Evolutionary conservation across 2,113 vertebrate species (phyloP).

Genomic region (Pollimyrus isidori): DNA sequence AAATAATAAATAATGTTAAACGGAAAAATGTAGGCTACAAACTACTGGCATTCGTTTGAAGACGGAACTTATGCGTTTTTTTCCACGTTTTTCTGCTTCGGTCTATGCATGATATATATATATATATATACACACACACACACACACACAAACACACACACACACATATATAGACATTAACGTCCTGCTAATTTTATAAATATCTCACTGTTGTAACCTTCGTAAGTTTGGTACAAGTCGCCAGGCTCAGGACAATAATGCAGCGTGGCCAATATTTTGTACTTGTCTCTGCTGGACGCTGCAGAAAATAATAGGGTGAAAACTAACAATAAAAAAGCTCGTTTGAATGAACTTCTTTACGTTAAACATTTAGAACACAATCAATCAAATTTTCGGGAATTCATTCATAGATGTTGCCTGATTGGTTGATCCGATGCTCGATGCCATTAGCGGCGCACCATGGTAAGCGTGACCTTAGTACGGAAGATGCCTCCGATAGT

Average conservation of each 20-base stretch:
- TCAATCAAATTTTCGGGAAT: not conserved
- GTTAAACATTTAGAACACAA: not conserved
- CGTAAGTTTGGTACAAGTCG: not conserved
- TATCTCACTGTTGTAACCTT: not conserved
- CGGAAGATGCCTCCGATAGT: not conserved
- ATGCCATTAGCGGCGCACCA: not conserved
- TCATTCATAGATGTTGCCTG: not conserved
- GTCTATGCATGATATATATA: not conserved
- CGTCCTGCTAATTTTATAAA: not conserved
- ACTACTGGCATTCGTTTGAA: not conserved
- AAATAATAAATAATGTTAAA: not conserved
- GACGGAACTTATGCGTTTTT: not conserved
- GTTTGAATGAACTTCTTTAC: not conserved
- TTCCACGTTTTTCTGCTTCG: not conserved
- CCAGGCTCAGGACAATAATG: not conserved
- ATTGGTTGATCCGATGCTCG: not conserved
- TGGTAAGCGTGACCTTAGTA: not conserved
- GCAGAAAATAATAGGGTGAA: not conserved
- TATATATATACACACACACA: too few relatives aligned
- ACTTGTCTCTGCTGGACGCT: not conserved
- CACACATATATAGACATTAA: not conserved
- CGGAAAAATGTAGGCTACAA: not conserved
- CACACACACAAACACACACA: too few relatives aligned
- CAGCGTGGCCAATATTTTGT: not conserved
- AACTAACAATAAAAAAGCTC: not conserved